Percentiles rank a stretch among this genome's conserved stretches.
phyloP scores from a whole-genome alignment of 2,888 invertebrate species.

The Acanthacorydalis orientalis region DNA sequence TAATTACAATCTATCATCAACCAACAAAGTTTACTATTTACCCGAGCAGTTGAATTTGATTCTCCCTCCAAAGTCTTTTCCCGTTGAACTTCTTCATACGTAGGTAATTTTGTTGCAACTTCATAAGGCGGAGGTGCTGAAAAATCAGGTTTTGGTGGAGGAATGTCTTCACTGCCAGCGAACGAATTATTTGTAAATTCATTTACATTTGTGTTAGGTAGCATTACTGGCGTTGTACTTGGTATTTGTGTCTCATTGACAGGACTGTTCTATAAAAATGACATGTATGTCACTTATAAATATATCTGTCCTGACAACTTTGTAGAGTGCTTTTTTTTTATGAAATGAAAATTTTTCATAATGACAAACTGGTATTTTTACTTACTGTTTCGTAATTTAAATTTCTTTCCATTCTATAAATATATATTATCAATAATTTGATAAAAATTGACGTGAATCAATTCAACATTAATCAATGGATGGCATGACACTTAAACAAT shows the following conservation, averaged over 20 bases:
- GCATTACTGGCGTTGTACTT: background rate
- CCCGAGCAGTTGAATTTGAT: conserved; percentile 23
- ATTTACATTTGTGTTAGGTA: no score
- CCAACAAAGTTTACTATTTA: background rate
- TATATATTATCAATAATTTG: background rate
- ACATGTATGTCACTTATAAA: background rate
- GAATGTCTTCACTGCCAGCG: conserved; percentile 37
- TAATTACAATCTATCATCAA: conserved; percentile 4
- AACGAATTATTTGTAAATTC: background rate
- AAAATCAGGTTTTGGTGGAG: conserved; percentile 69
- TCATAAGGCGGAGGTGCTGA: conserved; percentile 81
- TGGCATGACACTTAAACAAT: conserved; percentile 4
- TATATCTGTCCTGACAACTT: background rate
- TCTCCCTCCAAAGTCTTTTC: conserved; percentile 70
- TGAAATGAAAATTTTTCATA: background rate
- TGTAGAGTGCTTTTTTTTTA: background rate
- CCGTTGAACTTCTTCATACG: conserved; percentile 82
- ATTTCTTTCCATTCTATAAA: background rate
- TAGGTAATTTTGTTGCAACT: conserved; percentile 69
- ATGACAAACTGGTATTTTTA: background rate
- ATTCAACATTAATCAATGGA: conserved; percentile 5
- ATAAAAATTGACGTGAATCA: background rate
- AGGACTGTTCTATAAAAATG: conserved; percentile 1
- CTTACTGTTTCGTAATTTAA: conserved; percentile 2
- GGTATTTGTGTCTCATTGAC: background rate